Conservation (phyloP, 2,113 vertebrate species). For the Piprites chloris region DNA sequence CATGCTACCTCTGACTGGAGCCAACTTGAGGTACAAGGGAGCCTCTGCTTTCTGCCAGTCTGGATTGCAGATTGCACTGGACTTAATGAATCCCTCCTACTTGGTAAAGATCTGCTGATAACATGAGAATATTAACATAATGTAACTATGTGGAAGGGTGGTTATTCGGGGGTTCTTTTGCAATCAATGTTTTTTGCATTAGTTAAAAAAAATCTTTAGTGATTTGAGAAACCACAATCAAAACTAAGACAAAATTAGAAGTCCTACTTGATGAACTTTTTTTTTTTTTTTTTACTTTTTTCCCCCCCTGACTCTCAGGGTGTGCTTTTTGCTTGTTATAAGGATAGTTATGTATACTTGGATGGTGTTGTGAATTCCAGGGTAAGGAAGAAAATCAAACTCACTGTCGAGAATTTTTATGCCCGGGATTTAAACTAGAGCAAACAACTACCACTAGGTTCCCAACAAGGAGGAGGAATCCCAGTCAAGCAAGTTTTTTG, state of each 20-base stretch:
- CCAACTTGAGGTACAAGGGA: neutral
- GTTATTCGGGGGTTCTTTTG: neutral
- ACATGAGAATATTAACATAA: slow-evolving; percentile 11
- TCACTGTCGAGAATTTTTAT: neutral
- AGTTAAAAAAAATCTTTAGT: neutral
- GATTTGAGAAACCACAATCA: neutral
- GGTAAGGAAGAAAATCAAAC: neutral
- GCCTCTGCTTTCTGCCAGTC: slow-evolving; percentile 1
- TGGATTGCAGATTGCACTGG: slow-evolving; percentile 20
- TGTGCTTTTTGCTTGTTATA: neutral
- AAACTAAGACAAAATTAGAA: slow-evolving; percentile 4
- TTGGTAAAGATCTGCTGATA: slow-evolving; percentile 1
- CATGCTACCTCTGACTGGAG: neutral
- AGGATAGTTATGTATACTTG: neutral
- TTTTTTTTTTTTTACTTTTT: neutral
- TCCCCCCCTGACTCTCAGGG: neutral
- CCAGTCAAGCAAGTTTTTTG: neutral
- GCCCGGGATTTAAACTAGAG: neutral
- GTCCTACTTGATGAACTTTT: neutral
- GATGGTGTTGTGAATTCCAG: neutral
- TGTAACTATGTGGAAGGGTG: neutral
- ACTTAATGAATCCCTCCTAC: slow-evolving; percentile 51
- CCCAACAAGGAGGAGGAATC: neutral
- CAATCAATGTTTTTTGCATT: neutral
- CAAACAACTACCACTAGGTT: neutral